Percentiles rank a stretch among this genome's conserved stretches.
Evolutionary conservation across 2,797 vertebrate species (phyloP).

Genomic region (Merluccius polli): DNA sequence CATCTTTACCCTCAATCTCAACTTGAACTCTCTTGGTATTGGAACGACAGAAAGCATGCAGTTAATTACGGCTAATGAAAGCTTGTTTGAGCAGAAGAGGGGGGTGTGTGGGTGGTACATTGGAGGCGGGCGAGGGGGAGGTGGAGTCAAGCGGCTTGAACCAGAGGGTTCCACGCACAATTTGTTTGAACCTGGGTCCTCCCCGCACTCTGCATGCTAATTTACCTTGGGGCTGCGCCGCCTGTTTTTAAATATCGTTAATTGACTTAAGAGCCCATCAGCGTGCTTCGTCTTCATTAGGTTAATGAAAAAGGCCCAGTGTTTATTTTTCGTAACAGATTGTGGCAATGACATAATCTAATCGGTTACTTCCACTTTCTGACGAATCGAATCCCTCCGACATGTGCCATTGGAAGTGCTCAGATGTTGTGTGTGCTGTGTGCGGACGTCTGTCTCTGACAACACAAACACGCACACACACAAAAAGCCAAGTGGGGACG

Average conservation of each 20-base stretch:
- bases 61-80: slow-evolving; percentile 77
- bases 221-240: slow-evolving; percentile 73
- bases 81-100: slow-evolving; percentile 67
- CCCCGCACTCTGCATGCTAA: slow-evolving; percentile 70
- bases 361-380: slow-evolving; percentile 77
- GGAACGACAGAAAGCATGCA: slow-evolving; percentile 58
- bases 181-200: slow-evolving; percentile 77
- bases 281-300: slow-evolving; percentile 79
- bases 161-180: slow-evolving; percentile 71
- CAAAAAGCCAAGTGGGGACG: slow-evolving; percentile 47
- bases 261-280: slow-evolving; percentile 82
- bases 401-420: slow-evolving; percentile 61
- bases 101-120: slow-evolving; percentile 39
- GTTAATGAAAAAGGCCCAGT: slow-evolving; percentile 80
- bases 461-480: background rate
- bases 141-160: slow-evolving; percentile 74
- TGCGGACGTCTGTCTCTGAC: slow-evolving; percentile 63
- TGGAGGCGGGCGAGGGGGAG: slow-evolving; percentile 21
- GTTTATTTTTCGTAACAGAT: slow-evolving; percentile 80
- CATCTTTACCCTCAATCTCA: slow-evolving; percentile 31
- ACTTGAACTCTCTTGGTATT: slow-evolving; percentile 50
- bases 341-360: slow-evolving; percentile 78
- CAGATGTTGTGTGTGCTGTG: slow-evolving; percentile 51
- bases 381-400: slow-evolving; percentile 70
- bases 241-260: slow-evolving; percentile 81